A percentile compares a stretch with the other conserved stretches of the same genome.
phyloP scores from a whole-genome alignment of 2,113 vertebrate species.

The Triplophysa dalaica region DNA sequence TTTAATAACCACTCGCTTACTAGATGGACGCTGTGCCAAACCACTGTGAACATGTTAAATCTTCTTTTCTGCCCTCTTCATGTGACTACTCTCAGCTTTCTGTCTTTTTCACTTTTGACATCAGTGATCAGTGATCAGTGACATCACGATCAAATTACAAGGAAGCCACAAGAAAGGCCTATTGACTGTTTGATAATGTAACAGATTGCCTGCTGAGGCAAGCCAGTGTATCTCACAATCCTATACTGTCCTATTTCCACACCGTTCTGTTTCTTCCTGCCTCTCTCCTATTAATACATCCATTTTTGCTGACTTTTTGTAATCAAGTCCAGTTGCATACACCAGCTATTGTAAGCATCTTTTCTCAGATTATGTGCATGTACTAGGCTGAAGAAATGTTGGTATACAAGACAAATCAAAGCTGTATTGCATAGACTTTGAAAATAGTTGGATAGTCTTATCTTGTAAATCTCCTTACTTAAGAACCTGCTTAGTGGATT shows the following conservation, averaged over 20 bases:
- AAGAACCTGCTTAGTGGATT: background rate
- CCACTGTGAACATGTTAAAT: too few species aligned
- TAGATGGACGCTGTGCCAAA: conserved; percentile 1
- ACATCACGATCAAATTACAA: conserved; percentile 59
- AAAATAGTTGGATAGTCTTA: background rate
- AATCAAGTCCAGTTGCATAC: background rate
- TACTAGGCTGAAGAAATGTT: background rate
- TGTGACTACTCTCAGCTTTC: background rate
- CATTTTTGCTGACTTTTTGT: conserved; percentile 35
- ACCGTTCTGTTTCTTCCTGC: background rate
- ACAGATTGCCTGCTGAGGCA: conserved; percentile 62
- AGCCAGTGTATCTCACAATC: conserved; percentile 55
- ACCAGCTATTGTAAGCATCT: background rate
- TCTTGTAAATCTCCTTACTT: background rate
- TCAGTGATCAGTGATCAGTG: too few species aligned
- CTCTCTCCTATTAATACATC: conserved; percentile 40
- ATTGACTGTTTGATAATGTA: conserved; percentile 60
- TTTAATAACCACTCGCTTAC: conserved; percentile 24
- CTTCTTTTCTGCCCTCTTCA: background rate
- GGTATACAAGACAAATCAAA: background rate
- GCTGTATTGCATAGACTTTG: background rate
- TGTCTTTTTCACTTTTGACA: too few species aligned
- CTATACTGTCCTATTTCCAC: background rate
- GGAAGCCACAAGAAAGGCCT: conserved; percentile 49
- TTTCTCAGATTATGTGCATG: background rate